Percentiles rank a stretch among this genome's conserved stretches.
Evolutionary conservation across 1,140 invertebrate genomes (phyloP).

Genomic region (Semibalanus balanoides): DNA sequence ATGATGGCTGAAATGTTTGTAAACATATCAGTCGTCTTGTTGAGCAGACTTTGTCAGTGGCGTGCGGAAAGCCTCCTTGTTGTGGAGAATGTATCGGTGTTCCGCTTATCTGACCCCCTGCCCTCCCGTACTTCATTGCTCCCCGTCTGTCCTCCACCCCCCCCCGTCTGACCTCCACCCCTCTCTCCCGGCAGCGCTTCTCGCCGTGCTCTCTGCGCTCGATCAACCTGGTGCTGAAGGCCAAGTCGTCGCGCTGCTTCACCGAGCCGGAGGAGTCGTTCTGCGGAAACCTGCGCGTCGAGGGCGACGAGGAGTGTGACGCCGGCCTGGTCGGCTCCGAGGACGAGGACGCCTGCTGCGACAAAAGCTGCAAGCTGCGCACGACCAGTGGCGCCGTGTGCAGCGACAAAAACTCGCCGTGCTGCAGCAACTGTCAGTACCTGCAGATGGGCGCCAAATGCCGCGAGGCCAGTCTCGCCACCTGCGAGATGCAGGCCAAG

Average conservation of each 20-base stretch:
- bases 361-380: conserved; percentile 77
- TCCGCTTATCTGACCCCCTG: too few species aligned
- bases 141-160: too few species aligned
- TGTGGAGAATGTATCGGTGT: too few species aligned
- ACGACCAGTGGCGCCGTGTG: conserved; percentile 56
- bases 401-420: conserved; percentile 88
- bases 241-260: conserved; percentile 82
- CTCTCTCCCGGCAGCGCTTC: conserved; percentile 51
- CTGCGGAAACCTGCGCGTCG: conserved; percentile 82
- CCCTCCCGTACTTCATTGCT: too few species aligned
- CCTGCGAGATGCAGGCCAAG: conserved; percentile 66
- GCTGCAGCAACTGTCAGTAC: conserved; percentile 76
- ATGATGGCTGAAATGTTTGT: too few species aligned
- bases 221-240: conserved; percentile 79
- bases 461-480: conserved; percentile 68
- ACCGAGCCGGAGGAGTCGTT: conserved; percentile 87
- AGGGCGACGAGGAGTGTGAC: conserved; percentile 88
- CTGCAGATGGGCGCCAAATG: conserved; percentile 59
- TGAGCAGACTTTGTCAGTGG: too few species aligned
- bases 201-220: conserved; percentile 84
- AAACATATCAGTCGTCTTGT: too few species aligned
- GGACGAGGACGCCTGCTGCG: conserved; percentile 80
- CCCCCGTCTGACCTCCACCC: too few species aligned
- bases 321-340: conserved; percentile 80
- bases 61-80: too few species aligned